A percentile compares a stretch with the other conserved stretches of the same genome.
phyloP scores from a whole-genome alignment of 2,113 vertebrate species.

The Rhea pennata region DNA sequence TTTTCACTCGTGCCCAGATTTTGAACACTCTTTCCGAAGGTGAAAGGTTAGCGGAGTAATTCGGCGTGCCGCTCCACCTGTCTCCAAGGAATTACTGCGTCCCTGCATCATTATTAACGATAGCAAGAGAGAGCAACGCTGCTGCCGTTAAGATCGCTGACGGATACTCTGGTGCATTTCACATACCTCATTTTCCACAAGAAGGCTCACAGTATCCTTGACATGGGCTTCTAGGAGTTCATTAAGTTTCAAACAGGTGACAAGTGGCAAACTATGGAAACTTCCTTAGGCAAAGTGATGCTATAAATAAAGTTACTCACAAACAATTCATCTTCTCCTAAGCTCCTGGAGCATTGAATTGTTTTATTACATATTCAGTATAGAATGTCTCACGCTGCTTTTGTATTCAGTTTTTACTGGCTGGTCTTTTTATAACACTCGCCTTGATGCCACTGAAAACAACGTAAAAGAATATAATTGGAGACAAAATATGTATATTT shows the following conservation, averaged over 20 bases:
- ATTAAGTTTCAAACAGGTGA: conserved; percentile 25
- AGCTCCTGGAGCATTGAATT: not conserved
- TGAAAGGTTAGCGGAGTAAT: conserved; percentile 9
- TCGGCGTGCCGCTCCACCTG: conserved; percentile 33
- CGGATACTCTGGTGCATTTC: not conserved
- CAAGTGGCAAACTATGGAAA: conserved; percentile 8
- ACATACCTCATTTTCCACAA: conserved; percentile 10
- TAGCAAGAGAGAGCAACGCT: not conserved
- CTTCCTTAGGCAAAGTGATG: not conserved
- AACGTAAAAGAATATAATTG: not conserved
- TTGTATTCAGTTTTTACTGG: not conserved
- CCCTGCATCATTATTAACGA: not conserved
- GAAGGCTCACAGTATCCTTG: not conserved
- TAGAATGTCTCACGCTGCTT: not conserved
- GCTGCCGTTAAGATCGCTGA: not conserved
- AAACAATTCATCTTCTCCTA: conserved; percentile 29
- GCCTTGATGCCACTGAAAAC: not conserved
- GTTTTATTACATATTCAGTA: not conserved
- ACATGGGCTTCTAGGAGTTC: conserved; percentile 2
- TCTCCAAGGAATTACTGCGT: not conserved
- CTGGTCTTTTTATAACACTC: not conserved
- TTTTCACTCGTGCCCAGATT: not conserved
- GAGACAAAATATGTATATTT: not conserved
- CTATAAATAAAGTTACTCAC: conserved; percentile 50
- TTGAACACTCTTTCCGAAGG: not conserved